These are phyloP conservation scores for Verasper variegatus DNA, from an alignment of 2,113 vertebrate species.

Conservation along the genomic window DNA sequence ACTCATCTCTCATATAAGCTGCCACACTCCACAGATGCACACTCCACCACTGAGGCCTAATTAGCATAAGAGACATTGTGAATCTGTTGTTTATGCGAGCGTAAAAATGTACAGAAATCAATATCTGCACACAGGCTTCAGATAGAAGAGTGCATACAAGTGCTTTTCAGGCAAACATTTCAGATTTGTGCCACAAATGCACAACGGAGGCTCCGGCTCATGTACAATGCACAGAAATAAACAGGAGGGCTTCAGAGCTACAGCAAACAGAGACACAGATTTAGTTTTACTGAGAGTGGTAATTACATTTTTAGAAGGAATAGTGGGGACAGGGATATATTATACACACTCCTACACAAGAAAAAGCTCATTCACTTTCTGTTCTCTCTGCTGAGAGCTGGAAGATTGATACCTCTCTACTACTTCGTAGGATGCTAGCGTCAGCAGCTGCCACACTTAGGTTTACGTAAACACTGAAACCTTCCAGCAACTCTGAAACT, in stretches of 20 bases:
- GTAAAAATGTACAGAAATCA: constrained; percentile 32
- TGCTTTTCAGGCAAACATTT: neutral
- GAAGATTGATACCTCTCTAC: too few relatives aligned
- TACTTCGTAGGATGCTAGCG: too few relatives aligned
- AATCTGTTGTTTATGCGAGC: constrained; percentile 17
- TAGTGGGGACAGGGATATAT: too few relatives aligned
- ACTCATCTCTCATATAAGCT: constrained; percentile 57
- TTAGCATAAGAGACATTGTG: constrained; percentile 34
- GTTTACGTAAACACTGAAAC: too few relatives aligned
- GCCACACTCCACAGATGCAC: constrained; percentile 6
- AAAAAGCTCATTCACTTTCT: too few relatives aligned
- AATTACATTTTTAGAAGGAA: neutral
- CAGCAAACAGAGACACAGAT: too few relatives aligned
- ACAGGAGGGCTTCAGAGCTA: neutral
- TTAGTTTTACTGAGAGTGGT: neutral
- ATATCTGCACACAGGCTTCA: constrained; percentile 5
- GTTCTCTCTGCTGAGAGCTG: too few relatives aligned
- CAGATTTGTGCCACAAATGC: neutral
- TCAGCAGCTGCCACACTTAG: too few relatives aligned
- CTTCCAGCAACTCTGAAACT: too few relatives aligned
- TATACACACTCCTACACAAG: too few relatives aligned
- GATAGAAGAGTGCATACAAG: constrained; percentile 5
- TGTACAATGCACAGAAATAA: constrained; percentile 3
- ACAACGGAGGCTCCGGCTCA: neutral
- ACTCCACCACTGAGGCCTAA: constrained; percentile 27